phyloP scores from a whole-genome alignment of 2,113 vertebrate species.

The Athene noctua region DNA sequence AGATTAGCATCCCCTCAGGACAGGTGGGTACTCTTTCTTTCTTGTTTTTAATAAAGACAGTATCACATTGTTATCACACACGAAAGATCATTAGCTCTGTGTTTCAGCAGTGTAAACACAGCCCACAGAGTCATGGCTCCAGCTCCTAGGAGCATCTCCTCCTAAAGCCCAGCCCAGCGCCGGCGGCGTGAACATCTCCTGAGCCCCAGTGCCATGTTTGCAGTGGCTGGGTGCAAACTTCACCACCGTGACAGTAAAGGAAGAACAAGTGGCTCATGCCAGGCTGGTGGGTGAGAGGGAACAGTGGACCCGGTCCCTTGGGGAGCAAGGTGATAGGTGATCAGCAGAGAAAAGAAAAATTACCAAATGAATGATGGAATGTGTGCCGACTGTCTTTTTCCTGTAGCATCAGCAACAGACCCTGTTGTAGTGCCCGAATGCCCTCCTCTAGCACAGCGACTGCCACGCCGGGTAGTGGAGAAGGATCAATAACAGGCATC shows the following conservation, averaged over 20 bases:
- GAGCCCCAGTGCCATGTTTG: not conserved
- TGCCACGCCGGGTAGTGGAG: accelerated
- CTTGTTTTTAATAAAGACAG: not conserved
- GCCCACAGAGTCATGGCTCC: not conserved
- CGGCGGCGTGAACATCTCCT: not conserved
- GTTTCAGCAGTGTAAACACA: not conserved
- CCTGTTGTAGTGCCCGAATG: accelerated
- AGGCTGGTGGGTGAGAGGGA: not conserved
- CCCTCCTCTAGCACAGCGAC: not conserved
- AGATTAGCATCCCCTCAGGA: not conserved
- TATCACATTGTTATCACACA: not conserved
- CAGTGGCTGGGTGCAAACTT: not conserved
- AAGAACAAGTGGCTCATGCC: not conserved
- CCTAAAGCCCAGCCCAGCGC: not conserved
- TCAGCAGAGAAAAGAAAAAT: not conserved
- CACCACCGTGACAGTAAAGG: not conserved
- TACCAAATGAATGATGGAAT: not conserved
- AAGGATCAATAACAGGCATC: not conserved
- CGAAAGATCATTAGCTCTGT: not conserved
- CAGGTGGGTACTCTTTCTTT: not conserved
- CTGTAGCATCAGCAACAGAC: not conserved
- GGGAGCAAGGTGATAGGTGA: not conserved
- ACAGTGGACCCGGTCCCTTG: too few species aligned
- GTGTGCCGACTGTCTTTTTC: not conserved
- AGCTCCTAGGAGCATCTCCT: not conserved